Base-by-base conservation (phyloP, 2,113 vertebrate genomes). In the Festucalex cinctus region DNA sequence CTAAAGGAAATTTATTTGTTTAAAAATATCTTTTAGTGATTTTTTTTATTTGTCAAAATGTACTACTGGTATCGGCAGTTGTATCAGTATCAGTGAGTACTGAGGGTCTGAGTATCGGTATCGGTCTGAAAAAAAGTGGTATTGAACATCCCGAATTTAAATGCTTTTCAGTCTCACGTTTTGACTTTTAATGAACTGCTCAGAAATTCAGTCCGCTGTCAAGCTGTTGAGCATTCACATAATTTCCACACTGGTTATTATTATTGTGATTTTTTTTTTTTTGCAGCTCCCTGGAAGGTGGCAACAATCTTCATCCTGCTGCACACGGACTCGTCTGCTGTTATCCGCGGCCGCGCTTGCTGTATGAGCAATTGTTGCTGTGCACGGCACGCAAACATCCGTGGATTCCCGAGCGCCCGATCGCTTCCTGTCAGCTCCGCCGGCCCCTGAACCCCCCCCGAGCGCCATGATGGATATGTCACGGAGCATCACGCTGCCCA, bases 241-340 rank as follows among this genome's bases (percentile, higher is more conserved):
- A 20, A n/a, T 49, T n/a, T n/a, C 48, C 13, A 24, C n/a, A 24
- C 6, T 32, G 1, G n/a, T 5, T 9, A 12, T 1, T 3, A 5
- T 53, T 13, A 32, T 32, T 3, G 32, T 57, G 13, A 54, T 32
- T 57, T n/a, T n/a, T n/a, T n/a, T n/a, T n/a, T n/a, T n/a, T 57
- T 57, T 16, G 48, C 53, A 24, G 69, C 57, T 80, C 71, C 53
- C 69, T 76, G 66, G 28, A 71, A 80, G 71, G 68, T 76, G 79
- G 76, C n/a, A 9, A 48, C 74, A 56, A 63, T 79, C 81, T 77
- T 79, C 70, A 66, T 70, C 72, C 71, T 20, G 60, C 73, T 77
- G 53, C 84, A 82, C 79, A 78, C 74, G 49, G 54, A 14, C 67
- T 83, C 72, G 53, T 51, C 49, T 1, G 67, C 54, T 72, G 68